Evolutionary conservation across 2,113 vertebrate species (phyloP).

Genomic region (Alligator mississippiensis): DNA sequence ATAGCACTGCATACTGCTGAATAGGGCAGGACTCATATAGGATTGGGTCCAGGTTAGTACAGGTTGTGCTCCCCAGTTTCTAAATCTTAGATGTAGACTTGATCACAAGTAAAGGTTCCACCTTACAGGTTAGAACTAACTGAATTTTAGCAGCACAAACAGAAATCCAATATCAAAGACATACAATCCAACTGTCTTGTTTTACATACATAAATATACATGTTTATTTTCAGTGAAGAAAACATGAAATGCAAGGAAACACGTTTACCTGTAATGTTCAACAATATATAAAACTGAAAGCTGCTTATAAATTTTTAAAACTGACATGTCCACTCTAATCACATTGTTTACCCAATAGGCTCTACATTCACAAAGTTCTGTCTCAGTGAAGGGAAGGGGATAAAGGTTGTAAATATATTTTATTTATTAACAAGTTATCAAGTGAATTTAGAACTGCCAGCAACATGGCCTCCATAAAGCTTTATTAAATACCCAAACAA

Average conservation of each 20-base stretch:
- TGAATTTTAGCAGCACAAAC: background rate
- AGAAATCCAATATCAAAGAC: constrained; percentile 20
- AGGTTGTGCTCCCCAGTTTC: background rate
- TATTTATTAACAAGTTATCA: constrained; percentile 34
- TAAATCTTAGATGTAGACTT: background rate
- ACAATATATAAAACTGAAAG: constrained; percentile 32
- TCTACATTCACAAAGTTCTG: constrained; percentile 20
- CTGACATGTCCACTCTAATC: constrained; percentile 32
- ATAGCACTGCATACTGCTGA: background rate
- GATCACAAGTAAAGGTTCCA: constrained; percentile 16
- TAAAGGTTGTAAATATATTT: constrained; percentile 16
- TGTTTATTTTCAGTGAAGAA: constrained; percentile 67
- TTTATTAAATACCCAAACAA: constrained; percentile 29
- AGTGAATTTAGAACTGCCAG: background rate
- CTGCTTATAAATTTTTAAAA: constrained; percentile 14
- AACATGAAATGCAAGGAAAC: constrained; percentile 59
- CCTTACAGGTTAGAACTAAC: background rate
- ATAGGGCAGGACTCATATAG: background rate
- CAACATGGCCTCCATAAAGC: constrained; percentile 16
- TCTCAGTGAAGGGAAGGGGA: constrained; percentile 25
- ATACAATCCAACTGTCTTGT: constrained; percentile 50
- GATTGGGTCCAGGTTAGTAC: background rate
- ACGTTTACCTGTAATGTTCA: constrained; percentile 36
- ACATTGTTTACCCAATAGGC: constrained; percentile 44
- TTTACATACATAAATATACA: constrained; percentile 36